Evolutionary conservation across 2,113 vertebrate genomes (phyloP), one percentile per base, ranked within the genome.

Genomic region (Progne subis): DNA sequence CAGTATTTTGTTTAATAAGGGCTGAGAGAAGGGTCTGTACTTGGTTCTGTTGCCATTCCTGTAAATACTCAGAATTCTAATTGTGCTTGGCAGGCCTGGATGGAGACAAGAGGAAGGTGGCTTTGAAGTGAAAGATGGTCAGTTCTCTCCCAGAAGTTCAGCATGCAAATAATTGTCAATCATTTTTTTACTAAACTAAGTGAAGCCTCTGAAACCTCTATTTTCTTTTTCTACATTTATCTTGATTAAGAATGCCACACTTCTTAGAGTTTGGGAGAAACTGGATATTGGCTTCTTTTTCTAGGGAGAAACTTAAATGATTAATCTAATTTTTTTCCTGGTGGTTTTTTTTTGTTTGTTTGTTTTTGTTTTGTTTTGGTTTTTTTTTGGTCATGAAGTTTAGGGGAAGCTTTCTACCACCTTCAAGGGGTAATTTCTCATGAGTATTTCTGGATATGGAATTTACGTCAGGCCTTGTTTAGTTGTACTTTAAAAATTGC

Each of bases 201-300:
- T 75, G 85, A 91, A 78, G 28, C 49, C 81, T 89, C 75, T 56
- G 82, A 87, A 96, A 79, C 82, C 72, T 77, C 95, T 95, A 69
- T 97, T 97, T 97, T 88, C 82, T 95, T 94, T 95, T 95, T 93
- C 85, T 94, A 79, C 69, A 46, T 82, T 96, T 94, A 34, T 94
- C 96, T 98, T 98, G 96, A 98, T 98, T 97, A 97, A 96, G 93
- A 91, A 94, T 96, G 76, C 86, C 92, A 93, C 71, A 72, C 63
- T 94, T 78, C 92, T 97, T 83, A 94, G 72, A 95, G 37, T 37
- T 14, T 82, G 94, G 83, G 86, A 97, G 83, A 95, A 95, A 90
- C 46, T 63, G 61, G 68, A 53, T 82, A 95, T 96, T 85, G 80
- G 29, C 50, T 82, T 92, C 69, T 74, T 82, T 94, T 95, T 90